phyloP scores from a whole-genome alignment of 23 tunicate species.

The Styela plicata region DNA sequence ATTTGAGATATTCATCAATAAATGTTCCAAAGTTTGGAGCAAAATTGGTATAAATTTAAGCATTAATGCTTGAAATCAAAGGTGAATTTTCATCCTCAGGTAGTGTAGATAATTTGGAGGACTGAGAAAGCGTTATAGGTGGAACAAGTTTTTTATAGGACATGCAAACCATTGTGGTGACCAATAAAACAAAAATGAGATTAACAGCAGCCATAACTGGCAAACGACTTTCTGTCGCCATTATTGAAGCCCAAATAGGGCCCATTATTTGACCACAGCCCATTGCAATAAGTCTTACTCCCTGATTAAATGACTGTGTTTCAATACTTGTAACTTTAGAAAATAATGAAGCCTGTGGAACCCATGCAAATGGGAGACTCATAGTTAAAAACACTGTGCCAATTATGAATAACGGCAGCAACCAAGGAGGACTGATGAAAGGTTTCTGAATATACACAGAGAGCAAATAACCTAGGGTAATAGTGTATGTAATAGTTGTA shows the following conservation, averaged over 20 bases:
- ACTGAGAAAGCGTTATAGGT: not conserved
- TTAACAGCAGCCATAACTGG: slow-evolving; percentile 25
- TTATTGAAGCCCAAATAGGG: slow-evolving; percentile 18
- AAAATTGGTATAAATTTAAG: not conserved
- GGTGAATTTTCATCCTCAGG: slow-evolving; percentile 11
- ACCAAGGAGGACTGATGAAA: not conserved
- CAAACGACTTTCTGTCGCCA: not conserved
- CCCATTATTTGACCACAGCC: slow-evolving; percentile 29
- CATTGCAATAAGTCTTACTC: slow-evolving; percentile 10
- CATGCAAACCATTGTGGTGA: not conserved
- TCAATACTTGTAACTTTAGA: slow-evolving; percentile 28
- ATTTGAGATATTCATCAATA: too few relatives aligned
- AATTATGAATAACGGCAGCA: slow-evolving; percentile 17
- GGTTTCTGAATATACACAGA: not conserved
- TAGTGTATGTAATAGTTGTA: not conserved
- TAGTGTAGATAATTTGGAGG: not conserved
- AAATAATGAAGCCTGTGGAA: slow-evolving; percentile 27
- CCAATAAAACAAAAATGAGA: not conserved
- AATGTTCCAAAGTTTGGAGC: too few relatives aligned
- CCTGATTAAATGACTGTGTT: slow-evolving; percentile 28
- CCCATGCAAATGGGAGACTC: slow-evolving; percentile 17
- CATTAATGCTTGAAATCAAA: not conserved
- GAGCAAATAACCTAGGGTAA: not conserved
- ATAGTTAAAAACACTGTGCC: not conserved
- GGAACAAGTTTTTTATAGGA: slow-evolving; percentile 18